Evolutionary conservation across 2,797 vertebrate species (phyloP).

Genomic region (Pagetopsis macropterus): DNA sequence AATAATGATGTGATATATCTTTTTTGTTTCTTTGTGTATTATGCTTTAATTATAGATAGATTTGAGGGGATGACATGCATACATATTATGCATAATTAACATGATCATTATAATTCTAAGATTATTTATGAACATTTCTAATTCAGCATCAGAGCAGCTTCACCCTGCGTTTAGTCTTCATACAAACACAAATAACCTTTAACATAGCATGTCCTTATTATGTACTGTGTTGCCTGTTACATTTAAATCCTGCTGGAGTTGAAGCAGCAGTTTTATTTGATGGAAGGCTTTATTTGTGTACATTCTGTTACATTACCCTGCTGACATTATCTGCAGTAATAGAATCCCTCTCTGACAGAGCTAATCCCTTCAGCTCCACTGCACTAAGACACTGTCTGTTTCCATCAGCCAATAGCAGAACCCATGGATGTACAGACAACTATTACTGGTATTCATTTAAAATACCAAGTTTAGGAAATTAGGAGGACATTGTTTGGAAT

Average conservation of each 20-base stretch:
- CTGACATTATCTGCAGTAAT: slow-evolving; percentile 41
- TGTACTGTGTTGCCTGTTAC: not conserved
- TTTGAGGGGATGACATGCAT: too few species aligned
- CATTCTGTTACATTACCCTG: not conserved
- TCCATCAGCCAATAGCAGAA: not conserved
- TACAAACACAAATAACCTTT: not conserved
- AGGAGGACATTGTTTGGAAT: not conserved
- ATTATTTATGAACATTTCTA: not conserved
- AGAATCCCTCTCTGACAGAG: slow-evolving; percentile 38
- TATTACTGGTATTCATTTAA: not conserved
- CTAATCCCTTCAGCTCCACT: slow-evolving; percentile 34
- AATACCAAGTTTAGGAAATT: not conserved
- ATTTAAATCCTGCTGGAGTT: not conserved
- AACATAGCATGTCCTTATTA: slow-evolving; percentile 1
- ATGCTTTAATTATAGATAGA: too few species aligned
- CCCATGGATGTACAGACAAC: slow-evolving; percentile 2
- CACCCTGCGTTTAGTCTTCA: not conserved
- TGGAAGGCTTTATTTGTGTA: slow-evolving; percentile 6
- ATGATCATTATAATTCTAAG: not conserved
- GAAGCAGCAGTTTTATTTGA: not conserved
- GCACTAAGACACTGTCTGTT: slow-evolving; percentile 30
- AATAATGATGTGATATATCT: slow-evolving; percentile 5
- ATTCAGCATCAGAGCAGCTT: not conserved
- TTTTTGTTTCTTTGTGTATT: too few species aligned
- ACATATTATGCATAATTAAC: not conserved